Evolutionary conservation across 2,113 vertebrate genomes (phyloP).

Genomic region (Aepyceros melampus): DNA sequence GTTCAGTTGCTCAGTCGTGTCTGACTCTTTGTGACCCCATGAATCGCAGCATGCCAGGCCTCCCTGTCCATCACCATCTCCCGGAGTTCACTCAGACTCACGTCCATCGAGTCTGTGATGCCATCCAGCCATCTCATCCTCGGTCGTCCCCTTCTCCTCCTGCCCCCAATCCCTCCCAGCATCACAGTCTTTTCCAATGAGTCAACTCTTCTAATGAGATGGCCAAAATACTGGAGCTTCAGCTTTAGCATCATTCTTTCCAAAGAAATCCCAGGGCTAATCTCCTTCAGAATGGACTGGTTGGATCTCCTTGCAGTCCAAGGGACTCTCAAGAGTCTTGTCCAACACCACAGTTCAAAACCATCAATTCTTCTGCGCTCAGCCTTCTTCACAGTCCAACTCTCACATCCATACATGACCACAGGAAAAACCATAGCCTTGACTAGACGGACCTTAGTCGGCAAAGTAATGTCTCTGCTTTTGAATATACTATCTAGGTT

Average conservation of each 20-base stretch:
- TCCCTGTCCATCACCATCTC: not conserved
- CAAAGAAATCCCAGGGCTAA: too few relatives aligned
- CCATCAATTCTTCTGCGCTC: too few relatives aligned
- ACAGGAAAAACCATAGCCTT: too few relatives aligned
- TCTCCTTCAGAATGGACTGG: too few relatives aligned
- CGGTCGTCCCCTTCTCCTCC: rapidly evolving
- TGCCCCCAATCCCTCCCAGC: rapidly evolving
- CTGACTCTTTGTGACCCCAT: not conserved
- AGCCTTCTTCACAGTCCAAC: too few relatives aligned
- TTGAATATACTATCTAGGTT: too few relatives aligned
- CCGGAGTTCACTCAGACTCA: not conserved
- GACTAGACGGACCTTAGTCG: too few relatives aligned
- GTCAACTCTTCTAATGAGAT: not conserved
- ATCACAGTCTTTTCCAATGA: not conserved
- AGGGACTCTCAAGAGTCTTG: too few relatives aligned
- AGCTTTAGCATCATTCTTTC: not conserved
- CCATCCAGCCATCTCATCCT: not conserved
- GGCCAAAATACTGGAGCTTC: not conserved
- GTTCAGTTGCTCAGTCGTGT: not conserved
- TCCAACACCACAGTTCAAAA: too few relatives aligned
- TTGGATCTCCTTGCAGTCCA: too few relatives aligned
- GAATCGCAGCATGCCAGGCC: not conserved
- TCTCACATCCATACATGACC: too few relatives aligned
- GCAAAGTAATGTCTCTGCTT: too few relatives aligned
- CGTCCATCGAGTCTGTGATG: not conserved